phyloP scores from a whole-genome alignment of 1,140 invertebrate species.

The Caenorhabditis elegans region DNA sequence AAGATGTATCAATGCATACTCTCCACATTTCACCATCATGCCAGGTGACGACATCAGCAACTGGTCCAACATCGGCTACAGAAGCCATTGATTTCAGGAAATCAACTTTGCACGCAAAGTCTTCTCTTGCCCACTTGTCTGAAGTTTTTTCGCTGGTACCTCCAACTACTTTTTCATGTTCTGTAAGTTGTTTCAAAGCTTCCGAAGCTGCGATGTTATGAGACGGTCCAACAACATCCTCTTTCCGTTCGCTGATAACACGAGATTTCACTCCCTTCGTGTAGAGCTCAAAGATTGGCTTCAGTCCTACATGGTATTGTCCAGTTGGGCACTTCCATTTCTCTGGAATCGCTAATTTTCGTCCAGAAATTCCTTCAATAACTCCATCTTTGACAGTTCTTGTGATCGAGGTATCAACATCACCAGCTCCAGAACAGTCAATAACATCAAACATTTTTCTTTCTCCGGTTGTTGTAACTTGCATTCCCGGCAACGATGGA shows the following conservation, averaged over 20 bases:
- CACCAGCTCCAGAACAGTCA: constrained; percentile 91
- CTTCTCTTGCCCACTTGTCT: constrained; percentile 84
- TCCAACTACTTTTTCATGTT: constrained; percentile 77
- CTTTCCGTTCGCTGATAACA: not conserved
- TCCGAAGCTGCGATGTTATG: not conserved
- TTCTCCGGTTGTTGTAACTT: constrained; percentile 87
- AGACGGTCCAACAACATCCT: constrained; percentile 22
- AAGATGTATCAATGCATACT: constrained; percentile 83
- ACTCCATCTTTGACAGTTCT: constrained; percentile 75
- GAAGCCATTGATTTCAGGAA: constrained; percentile 80
- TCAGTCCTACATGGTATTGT: constrained; percentile 75
- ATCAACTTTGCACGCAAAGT: constrained; percentile 83
- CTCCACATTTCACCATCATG: constrained; percentile 82
- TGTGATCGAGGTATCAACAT: constrained; percentile 85
- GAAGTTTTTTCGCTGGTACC: constrained; percentile 68
- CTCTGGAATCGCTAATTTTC: constrained; percentile 82
- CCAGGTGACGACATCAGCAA: constrained; percentile 90
- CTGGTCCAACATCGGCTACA: constrained; percentile 80
- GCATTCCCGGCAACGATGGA: constrained; percentile 83
- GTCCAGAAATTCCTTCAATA: constrained; percentile 82
- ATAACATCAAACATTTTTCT: constrained; percentile 90
- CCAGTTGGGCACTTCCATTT: constrained; percentile 78
- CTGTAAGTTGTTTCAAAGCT: constrained; percentile 60
- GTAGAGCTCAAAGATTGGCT: constrained; percentile 83
- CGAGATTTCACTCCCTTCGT: constrained; percentile 68